Conservation (phyloP, 1,140 invertebrate genomes). For the Cydia fagiglandana region DNA sequence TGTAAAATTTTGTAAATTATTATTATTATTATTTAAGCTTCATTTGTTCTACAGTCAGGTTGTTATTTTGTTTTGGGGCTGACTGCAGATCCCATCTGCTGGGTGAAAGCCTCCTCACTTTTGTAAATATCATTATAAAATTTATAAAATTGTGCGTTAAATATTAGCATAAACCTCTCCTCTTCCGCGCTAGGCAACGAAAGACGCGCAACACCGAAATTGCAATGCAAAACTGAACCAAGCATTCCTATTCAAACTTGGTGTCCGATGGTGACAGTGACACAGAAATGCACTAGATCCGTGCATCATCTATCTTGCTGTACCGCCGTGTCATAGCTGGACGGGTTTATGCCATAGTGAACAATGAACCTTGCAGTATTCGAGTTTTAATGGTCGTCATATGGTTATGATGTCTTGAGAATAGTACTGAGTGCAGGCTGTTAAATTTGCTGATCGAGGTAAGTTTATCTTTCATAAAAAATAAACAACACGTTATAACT, state of each 20-base stretch:
- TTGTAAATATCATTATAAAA: not conserved
- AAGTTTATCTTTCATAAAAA: too few relatives aligned
- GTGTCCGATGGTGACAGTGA: slow-evolving; percentile 12
- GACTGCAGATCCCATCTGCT: too few relatives aligned
- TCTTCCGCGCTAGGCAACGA: not conserved
- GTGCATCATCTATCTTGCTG: slow-evolving; percentile 20
- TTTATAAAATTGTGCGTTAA: not conserved
- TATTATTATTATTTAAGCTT: too few relatives aligned
- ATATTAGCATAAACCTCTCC: not conserved
- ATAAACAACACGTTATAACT: too few relatives aligned
- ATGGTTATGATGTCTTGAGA: not conserved
- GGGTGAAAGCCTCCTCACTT: too few relatives aligned
- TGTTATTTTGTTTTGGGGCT: too few relatives aligned
- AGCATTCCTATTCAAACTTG: slow-evolving; percentile 2
- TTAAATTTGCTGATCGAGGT: too few relatives aligned
- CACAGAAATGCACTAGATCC: slow-evolving; percentile 16
- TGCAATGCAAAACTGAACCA: slow-evolving; percentile 8
- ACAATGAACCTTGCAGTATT: not conserved
- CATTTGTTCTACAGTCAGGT: too few relatives aligned
- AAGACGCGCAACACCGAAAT: not conserved
- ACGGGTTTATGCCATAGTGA: slow-evolving; percentile 15
- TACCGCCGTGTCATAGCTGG: not conserved
- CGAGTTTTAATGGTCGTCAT: not conserved
- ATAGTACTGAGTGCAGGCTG: too few relatives aligned
- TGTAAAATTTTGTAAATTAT: too few relatives aligned